A percentile compares a stretch with the other conserved stretches of the same genome.
These are phyloP conservation scores for Drosophila kanekoi DNA, from an alignment of 2,888 invertebrate species.

Conservation along the genomic window DNA sequence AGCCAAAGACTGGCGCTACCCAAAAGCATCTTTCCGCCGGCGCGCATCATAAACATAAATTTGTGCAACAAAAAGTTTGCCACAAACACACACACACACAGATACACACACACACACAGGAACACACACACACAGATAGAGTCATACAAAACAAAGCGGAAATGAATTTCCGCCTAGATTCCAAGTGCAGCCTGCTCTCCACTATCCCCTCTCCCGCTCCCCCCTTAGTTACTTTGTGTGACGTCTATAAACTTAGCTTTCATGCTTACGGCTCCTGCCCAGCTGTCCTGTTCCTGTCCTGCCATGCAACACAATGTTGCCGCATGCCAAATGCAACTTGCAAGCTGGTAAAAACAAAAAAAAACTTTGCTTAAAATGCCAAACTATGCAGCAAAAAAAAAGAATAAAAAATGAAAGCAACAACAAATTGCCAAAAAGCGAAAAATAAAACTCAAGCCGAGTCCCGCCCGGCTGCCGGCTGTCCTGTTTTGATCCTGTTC, in stretches of 20 bases:
- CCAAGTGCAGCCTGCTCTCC: conserved; percentile 50
- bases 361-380: conserved; percentile 61
- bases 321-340: conserved; percentile 61
- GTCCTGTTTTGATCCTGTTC: not conserved
- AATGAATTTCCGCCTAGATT: conserved; percentile 76
- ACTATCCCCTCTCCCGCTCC: not conserved
- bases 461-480: not conserved
- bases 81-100: conserved; percentile 37
- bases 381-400: conserved; percentile 50
- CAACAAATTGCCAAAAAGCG: not conserved
- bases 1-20: conserved; percentile 63
- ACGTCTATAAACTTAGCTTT: conserved; percentile 71
- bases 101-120: conserved; percentile 7
- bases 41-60: conserved; percentile 76
- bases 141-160: conserved; percentile 62
- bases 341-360: conserved; percentile 54
- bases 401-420: conserved; percentile 14
- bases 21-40: conserved; percentile 69
- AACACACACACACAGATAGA: conserved; percentile 1
- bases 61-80: conserved; percentile 58
- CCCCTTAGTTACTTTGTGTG: conserved; percentile 53
- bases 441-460: conserved; percentile 16
- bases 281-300: conserved; percentile 45
- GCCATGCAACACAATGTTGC: conserved; percentile 65
- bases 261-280: conserved; percentile 59